These are phyloP conservation scores for Cheilosia urbana DNA, from an alignment of 2,888 invertebrate species.

Conservation along the genomic window DNA sequence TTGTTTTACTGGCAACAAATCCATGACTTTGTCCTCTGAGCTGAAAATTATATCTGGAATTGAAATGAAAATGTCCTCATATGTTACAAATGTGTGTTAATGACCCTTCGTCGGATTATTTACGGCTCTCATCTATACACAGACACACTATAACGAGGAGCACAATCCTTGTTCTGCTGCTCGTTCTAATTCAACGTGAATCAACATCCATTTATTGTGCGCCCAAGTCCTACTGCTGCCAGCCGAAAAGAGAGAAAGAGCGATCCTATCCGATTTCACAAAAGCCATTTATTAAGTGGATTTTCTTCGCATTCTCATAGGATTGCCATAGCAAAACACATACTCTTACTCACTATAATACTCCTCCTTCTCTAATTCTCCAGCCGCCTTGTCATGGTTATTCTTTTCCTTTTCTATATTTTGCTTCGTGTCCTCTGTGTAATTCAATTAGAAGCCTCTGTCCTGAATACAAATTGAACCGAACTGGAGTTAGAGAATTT, in stretches of 20 bases:
- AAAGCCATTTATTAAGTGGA: conserved; percentile 75
- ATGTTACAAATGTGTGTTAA: conserved; percentile 75
- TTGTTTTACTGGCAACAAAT: conserved; percentile 67
- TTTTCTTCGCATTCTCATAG: conserved; percentile 55
- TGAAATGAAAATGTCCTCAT: conserved; percentile 73
- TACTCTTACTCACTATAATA: background rate
- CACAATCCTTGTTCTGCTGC: conserved; percentile 2
- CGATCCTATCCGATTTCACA: conserved; percentile 70
- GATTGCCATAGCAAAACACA: conserved; percentile 22
- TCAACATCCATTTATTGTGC: conserved; percentile 69
- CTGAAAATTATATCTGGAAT: conserved; percentile 35
- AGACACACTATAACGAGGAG: background rate
- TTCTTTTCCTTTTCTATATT: conserved; percentile 51
- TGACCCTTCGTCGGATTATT: conserved; percentile 72
- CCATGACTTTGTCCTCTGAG: conserved; percentile 49
- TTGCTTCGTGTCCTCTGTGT: conserved; percentile 68
- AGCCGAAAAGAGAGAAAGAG: conserved; percentile 11
- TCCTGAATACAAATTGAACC: conserved; percentile 74
- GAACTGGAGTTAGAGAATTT: conserved; percentile 58
- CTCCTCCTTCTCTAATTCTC: background rate
- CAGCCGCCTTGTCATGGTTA: background rate
- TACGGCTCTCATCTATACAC: conserved; percentile 38
- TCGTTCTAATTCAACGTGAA: conserved; percentile 38
- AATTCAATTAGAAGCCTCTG: conserved; percentile 74
- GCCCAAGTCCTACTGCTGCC: conserved; percentile 20